Conservation (phyloP, 2,797 vertebrate genomes). For the Epinephelus awoara region DNA sequence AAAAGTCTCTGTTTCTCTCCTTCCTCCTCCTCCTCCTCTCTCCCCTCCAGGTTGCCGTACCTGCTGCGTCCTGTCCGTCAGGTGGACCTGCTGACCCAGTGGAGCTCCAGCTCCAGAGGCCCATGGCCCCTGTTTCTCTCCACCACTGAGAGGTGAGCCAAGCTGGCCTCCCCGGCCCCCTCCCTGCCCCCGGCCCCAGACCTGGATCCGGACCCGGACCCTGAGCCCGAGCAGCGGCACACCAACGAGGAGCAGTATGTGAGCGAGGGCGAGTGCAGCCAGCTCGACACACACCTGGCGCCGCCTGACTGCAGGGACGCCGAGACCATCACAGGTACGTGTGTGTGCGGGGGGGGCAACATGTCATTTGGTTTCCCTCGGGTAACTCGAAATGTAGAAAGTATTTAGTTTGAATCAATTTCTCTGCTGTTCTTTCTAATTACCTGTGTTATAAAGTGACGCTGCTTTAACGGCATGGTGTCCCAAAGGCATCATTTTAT, state of each 20-base stretch:
- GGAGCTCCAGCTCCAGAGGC: conserved; percentile 73
- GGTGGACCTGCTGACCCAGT: conserved; percentile 31
- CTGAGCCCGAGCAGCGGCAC: conserved; percentile 77
- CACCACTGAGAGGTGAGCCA: conserved; percentile 92
- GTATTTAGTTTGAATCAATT: too few species aligned
- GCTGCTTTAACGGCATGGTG: too few species aligned
- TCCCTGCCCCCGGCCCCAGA: conserved; percentile 85
- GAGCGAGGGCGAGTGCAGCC: conserved; percentile 86
- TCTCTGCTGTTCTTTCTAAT: too few species aligned
- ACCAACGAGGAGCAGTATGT: conserved; percentile 93
- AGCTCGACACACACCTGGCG: conserved; percentile 74
- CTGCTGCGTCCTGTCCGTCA: neutral
- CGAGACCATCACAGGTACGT: conserved; percentile 96
- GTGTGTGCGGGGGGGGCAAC: neutral
- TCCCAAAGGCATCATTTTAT: too few species aligned
- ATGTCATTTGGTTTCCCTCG: too few species aligned
- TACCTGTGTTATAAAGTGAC: too few species aligned
- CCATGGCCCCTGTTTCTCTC: conserved; percentile 88
- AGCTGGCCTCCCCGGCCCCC: conserved; percentile 95
- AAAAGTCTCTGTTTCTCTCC: conserved; percentile 1
- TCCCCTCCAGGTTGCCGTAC: conserved; percentile 34
- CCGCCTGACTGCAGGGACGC: conserved; percentile 91
- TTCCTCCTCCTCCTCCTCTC: neutral
- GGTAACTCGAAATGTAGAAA: too few species aligned
- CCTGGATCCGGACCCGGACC: conserved; percentile 83